Conservation (phyloP, 2,797 vertebrate genomes). For the Remorina albescens region DNA sequence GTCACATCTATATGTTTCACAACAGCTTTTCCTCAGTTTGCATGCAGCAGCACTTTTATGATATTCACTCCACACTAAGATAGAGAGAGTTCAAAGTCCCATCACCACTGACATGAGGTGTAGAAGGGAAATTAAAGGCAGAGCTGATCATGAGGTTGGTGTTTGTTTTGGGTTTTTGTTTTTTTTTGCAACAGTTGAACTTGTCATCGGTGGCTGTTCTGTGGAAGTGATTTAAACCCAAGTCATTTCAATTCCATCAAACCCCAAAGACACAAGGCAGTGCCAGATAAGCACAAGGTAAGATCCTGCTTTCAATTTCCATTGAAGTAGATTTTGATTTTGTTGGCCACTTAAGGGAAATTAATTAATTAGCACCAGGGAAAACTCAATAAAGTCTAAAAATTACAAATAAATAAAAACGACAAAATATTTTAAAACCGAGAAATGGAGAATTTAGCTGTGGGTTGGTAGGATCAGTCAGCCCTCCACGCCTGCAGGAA, state of each 20-base stretch:
- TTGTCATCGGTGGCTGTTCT: constrained; percentile 7
- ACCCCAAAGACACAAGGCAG: constrained; percentile 7
- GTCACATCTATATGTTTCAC: constrained; percentile 61
- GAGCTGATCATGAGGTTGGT: constrained; percentile 30
- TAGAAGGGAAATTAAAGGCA: constrained; percentile 29
- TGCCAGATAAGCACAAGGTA: constrained; percentile 43
- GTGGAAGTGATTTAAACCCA: constrained; percentile 21
- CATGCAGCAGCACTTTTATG: constrained; percentile 70
- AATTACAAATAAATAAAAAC: too few relatives aligned
- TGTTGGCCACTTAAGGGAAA: neutral
- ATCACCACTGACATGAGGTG: constrained; percentile 30
- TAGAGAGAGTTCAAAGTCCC: constrained; percentile 83
- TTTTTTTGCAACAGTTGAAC: constrained; percentile 36
- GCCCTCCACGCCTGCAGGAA: constrained; percentile 13
- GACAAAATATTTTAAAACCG: too few relatives aligned
- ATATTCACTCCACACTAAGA: constrained; percentile 64
- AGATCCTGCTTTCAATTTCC: neutral
- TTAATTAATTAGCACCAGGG: neutral
- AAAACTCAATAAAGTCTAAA: neutral
- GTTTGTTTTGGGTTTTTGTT: constrained; percentile 19
- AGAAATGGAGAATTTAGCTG: neutral
- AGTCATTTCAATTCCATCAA: constrained; percentile 6
- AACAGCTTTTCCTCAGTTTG: constrained; percentile 45
- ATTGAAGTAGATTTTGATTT: neutral
- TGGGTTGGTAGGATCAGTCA: too few relatives aligned